Percentiles rank a stretch among this genome's conserved stretches.
Conservation (phyloP, 2,113 vertebrate genomes). For the Rattus norvegicus region GRCr8 NC_086027.1:51034501-51035000, state of each 20-base stretch:
- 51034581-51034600: no score
- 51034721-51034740: conserved; percentile 61
- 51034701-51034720: no score
- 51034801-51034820: conserved; percentile 64
- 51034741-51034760: conserved; percentile 15
- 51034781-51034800: conserved; percentile 66
- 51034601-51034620: no score
- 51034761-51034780: conserved; percentile 50
- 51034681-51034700: no score
- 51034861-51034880: conserved; percentile 75
- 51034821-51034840: conserved; percentile 64
- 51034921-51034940: background rate
- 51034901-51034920: conserved; percentile 44
- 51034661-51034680: no score
- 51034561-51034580: no score
- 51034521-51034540: no score
- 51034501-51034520: no score
- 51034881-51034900: conserved; percentile 70
- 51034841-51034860: conserved; percentile 76
- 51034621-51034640: no score
- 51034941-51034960: conserved; percentile 67
- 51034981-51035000: conserved; percentile 57
- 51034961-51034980: conserved; percentile 67
- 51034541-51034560: no score
- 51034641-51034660: no score